These are phyloP conservation scores for Leuciscus idus DNA, from an alignment of 2,113 vertebrate species.

Conservation along the genomic window DNA sequence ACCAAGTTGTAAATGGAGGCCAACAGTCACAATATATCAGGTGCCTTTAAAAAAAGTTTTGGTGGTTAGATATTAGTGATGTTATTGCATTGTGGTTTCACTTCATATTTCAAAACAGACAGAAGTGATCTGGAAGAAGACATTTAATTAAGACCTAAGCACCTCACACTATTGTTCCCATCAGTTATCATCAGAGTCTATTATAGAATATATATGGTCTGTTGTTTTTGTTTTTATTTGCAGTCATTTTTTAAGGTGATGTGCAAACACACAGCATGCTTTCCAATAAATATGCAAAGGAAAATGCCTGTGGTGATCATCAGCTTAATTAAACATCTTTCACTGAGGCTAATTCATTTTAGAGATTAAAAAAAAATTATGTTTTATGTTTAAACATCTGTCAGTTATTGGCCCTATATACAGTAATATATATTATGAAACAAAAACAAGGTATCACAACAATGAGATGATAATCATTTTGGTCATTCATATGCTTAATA, in stretches of 20 bases:
- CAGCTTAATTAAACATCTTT: neutral
- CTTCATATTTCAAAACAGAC: neutral
- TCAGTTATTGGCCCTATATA: neutral
- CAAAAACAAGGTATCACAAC: too few species aligned
- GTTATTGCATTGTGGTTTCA: neutral
- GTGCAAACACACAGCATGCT: neutral
- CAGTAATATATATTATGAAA: too few species aligned
- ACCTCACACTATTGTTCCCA: neutral
- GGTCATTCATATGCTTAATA: too few species aligned
- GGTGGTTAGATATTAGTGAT: neutral
- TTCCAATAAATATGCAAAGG: neutral
- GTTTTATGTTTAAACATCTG: neutral
- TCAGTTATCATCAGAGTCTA: neutral
- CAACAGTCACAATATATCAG: neutral
- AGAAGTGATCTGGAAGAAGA: neutral
- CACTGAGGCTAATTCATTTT: neutral
- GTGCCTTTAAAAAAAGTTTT: neutral
- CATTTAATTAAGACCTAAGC: neutral
- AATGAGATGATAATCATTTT: too few species aligned
- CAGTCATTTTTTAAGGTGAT: neutral
- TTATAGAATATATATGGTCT: too few species aligned
- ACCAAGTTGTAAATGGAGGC: slow-evolving; percentile 15
- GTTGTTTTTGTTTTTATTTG: neutral
- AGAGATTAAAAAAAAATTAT: neutral
- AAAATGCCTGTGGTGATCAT: neutral